Evolutionary conservation across 2,888 invertebrate genomes (phyloP).

Genomic region (Ferdinandea cuprea): DNA sequence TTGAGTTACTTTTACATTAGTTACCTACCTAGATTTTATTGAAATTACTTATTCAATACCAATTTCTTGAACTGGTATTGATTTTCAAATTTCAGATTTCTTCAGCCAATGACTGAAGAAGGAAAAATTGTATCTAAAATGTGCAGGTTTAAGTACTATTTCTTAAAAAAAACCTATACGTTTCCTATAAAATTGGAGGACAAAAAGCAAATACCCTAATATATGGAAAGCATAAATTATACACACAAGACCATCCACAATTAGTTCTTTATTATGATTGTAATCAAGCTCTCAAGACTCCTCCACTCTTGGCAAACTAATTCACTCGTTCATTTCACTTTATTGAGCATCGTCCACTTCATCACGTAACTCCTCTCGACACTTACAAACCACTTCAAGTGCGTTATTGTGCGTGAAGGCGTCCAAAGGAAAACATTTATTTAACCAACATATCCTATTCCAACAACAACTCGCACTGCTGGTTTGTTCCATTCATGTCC

Average conservation of each 20-base stretch:
- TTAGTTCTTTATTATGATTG: slow-evolving; percentile 67
- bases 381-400: slow-evolving; percentile 70
- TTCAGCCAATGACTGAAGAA: too few relatives aligned
- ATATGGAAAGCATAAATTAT: too few relatives aligned
- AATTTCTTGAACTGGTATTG: too few relatives aligned
- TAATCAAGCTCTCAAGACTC: slow-evolving; percentile 61
- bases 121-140: too few relatives aligned
- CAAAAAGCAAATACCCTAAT: too few relatives aligned
- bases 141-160: too few relatives aligned
- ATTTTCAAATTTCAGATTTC: too few relatives aligned
- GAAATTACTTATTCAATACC: too few relatives aligned
- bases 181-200: too few relatives aligned
- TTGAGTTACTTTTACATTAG: too few relatives aligned
- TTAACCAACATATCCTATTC: slow-evolving; percentile 56
- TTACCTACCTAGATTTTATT: too few relatives aligned
- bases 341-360: slow-evolving; percentile 61
- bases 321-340: slow-evolving; percentile 52
- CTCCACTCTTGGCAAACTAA: slow-evolving; percentile 44
- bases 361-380: slow-evolving; percentile 69
- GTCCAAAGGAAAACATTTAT: slow-evolving; percentile 74
- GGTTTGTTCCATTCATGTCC: slow-evolving; percentile 32
- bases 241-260: slow-evolving; percentile 17
- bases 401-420: slow-evolving; percentile 73
- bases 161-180: too few relatives aligned
- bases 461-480: slow-evolving; percentile 3